These are phyloP conservation scores for Drosophila trapezifrons DNA, from an alignment of 1,140 invertebrate genomes.

Conservation along the genomic window DNA sequence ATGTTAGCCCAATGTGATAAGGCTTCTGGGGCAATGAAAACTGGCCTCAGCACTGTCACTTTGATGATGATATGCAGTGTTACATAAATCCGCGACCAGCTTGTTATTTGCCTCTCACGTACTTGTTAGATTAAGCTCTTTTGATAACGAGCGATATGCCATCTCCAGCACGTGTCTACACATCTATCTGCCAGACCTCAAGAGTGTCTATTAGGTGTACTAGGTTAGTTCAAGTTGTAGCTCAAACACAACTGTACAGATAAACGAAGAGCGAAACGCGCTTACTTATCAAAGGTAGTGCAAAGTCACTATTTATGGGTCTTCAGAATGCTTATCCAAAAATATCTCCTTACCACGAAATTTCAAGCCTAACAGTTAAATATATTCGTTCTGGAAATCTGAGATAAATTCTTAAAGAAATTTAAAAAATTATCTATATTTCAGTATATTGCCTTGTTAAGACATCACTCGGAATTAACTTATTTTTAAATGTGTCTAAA, in stretches of 20 bases:
- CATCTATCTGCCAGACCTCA: slow-evolving; percentile 30
- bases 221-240: slow-evolving; percentile 32
- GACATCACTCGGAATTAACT: too few species aligned
- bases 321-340: neutral
- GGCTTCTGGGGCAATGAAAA: slow-evolving; percentile 6
- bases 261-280: neutral
- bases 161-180: slow-evolving; percentile 33
- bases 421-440: too few species aligned
- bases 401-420: too few species aligned
- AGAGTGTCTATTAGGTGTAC: slow-evolving; percentile 32
- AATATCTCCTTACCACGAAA: neutral
- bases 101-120: slow-evolving; percentile 31
- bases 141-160: slow-evolving; percentile 35
- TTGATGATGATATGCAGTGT: slow-evolving; percentile 20
- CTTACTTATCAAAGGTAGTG: neutral
- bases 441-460: too few species aligned
- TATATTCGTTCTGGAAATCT: neutral
- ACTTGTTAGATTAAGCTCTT: slow-evolving; percentile 37
- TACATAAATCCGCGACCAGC: slow-evolving; percentile 34
- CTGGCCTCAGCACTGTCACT: slow-evolving; percentile 17
- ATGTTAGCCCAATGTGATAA: slow-evolving; percentile 26
- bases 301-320: neutral
- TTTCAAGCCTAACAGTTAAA: neutral
- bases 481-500: too few species aligned
- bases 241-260: slow-evolving; percentile 24